phyloP scores from a whole-genome alignment of 2,113 vertebrate genomes.

The Anas platyrhynchos region DNA sequence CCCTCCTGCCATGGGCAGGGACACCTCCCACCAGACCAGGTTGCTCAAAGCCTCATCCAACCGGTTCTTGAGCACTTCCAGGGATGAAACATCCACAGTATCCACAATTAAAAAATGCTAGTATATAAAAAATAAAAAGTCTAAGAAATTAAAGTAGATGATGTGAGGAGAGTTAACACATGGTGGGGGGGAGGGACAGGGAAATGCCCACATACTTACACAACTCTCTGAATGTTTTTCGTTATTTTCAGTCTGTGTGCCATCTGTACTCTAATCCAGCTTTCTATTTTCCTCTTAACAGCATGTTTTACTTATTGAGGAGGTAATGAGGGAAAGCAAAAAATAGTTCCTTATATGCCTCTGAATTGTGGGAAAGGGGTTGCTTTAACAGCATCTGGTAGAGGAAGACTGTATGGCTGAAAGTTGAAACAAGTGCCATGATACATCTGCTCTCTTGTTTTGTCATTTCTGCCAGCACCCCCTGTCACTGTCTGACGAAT shows the following conservation, averaged over 20 bases:
- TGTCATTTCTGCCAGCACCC: not conserved
- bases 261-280: fast-evolving
- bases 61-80: too few species aligned
- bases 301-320: not conserved
- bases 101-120: not conserved
- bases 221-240: not conserved
- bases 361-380: not conserved
- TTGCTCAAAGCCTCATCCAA: too few species aligned
- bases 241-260: not conserved
- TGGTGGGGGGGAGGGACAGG: not conserved
- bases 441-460: not conserved
- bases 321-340: not conserved
- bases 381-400: not conserved
- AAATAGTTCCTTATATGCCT: not conserved
- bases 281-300: not conserved
- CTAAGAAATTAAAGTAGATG: not conserved
- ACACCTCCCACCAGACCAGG: too few species aligned
- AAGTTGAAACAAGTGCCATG: not conserved
- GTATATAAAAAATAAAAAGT: not conserved
- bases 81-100: too few species aligned
- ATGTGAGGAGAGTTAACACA: not conserved
- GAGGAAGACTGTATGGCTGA: not conserved
- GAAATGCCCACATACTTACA: not conserved
- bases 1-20: too few species aligned
- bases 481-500: fast-evolving